Evolutionary conservation across 2,797 vertebrate genomes (phyloP), one percentile per base, ranked within the genome.

Genomic region (Myotis findleyi): DNA sequence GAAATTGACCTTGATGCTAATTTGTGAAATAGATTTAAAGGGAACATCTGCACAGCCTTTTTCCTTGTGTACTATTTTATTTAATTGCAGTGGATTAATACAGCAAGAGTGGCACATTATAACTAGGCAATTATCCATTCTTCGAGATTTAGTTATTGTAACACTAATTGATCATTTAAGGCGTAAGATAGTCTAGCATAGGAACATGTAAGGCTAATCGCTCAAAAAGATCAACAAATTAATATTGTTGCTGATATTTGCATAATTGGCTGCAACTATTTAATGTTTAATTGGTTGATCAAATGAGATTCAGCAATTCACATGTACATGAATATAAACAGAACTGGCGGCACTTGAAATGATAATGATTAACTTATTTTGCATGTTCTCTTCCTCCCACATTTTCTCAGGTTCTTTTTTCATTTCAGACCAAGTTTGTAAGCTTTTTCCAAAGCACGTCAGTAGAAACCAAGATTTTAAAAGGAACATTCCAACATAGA

Each of bases 261-360:
- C 98, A 98, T 98, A 98, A 98, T 98, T 98, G 98, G 96, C 97
- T 98, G 96, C 96, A 98, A 97, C 98, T 98, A 98, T 98, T 98
- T 98, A 97, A 98, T 98, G 98, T 98, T 98, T 98, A 98, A 98
- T 98, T 98, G 97, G 93, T 98, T 98, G 98, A 98, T 98, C 97
- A 98, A 77, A 98, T 98, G 98, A 97, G 96, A 98, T 97, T 98
- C 97, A 97, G 93, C 95, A 97, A 96, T 98, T 98, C 97, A 97
- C 97, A 97, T 93, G 90, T 91, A 97, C 97, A 59, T 97, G 97
- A 95, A 97, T 98, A 96, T 97, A 98, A 98, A 98, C 72, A 97
- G 89, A 91, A 81, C 93, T 91, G 91, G 76, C 96, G 96, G 76
- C 96, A 97, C 94, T 98, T 96, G 96, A 96, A 97, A 97, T 96